A percentile compares a stretch with the other conserved stretches of the same genome.
Conservation (phyloP, 1,140 invertebrate genomes). For the Hylaeus anthracinus region DNA sequence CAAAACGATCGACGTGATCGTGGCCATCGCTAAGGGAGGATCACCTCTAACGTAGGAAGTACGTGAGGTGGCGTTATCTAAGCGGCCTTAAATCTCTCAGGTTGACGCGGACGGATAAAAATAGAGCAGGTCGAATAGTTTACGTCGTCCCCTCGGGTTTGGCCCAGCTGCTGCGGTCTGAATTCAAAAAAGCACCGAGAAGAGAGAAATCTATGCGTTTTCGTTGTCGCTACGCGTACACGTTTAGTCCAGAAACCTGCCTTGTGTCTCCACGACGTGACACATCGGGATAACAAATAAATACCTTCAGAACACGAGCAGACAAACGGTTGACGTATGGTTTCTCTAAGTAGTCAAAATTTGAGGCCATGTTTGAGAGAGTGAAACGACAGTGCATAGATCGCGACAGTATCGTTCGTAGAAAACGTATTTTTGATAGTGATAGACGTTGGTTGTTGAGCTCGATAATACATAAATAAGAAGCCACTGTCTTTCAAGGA, state of each 20-base stretch:
- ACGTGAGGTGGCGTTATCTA: constrained; percentile 59
- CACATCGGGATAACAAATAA: constrained; percentile 37
- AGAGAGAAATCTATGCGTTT: constrained; percentile 48
- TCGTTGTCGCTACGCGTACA: constrained; percentile 37
- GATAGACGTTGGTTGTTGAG: background rate
- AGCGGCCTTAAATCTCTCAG: constrained; percentile 63
- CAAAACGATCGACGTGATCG: constrained; percentile 54
- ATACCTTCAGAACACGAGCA: background rate
- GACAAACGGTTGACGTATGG: constrained; percentile 19
- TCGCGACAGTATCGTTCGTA: background rate
- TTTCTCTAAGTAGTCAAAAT: constrained; percentile 19
- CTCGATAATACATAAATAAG: no score
- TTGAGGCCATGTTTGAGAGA: background rate
- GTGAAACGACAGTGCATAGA: background rate
- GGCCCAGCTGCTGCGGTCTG: constrained; percentile 56
- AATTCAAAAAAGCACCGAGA: constrained; percentile 55
- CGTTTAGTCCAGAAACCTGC: constrained; percentile 31
- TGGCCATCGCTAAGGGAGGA: constrained; percentile 30
- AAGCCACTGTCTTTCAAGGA: no score
- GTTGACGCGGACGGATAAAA: constrained; percentile 63
- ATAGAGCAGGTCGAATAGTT: constrained; percentile 62
- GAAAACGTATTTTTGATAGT: background rate
- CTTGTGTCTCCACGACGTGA: constrained; percentile 21
- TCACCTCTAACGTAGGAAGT: constrained; percentile 39
- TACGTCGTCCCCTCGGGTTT: constrained; percentile 21